These are phyloP conservation scores for Acanthurus lineatus DNA, from an alignment of 2,797 vertebrate genomes.

Conservation along the genomic window DNA sequence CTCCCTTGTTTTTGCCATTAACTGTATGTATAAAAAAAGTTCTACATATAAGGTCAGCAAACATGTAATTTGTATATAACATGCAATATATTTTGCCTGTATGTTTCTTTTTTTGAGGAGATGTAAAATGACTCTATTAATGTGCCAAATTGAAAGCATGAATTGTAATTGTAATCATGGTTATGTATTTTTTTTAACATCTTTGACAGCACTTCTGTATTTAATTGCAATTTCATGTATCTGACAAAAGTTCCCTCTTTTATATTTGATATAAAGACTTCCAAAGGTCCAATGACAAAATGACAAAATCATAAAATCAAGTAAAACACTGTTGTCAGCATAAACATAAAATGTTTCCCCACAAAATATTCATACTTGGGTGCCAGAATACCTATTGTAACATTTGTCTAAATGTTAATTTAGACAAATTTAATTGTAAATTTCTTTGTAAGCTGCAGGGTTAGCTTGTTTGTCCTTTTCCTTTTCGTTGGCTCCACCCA, in stretches of 20 bases:
- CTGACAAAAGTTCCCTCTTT: not conserved
- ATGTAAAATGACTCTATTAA: no score
- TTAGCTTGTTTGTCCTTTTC: conserved; percentile 6
- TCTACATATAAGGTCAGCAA: no score
- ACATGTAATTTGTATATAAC: no score
- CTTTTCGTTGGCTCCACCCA: not conserved
- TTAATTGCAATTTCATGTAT: not conserved
- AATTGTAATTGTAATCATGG: not conserved
- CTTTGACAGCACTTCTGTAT: not conserved
- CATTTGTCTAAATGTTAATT: not conserved
- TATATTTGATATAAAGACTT: conserved; percentile 1
- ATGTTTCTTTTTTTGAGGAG: no score
- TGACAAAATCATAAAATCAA: not conserved
- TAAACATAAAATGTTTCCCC: not conserved
- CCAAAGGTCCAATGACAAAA: not conserved
- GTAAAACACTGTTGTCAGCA: not conserved
- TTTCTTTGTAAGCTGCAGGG: not conserved
- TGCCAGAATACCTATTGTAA: not conserved
- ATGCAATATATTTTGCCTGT: no score
- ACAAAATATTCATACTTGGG: no score
- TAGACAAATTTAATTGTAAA: no score
- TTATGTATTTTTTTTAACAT: not conserved
- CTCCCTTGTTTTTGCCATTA: no score
- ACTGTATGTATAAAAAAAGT: no score
- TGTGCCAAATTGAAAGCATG: not conserved